Evolutionary conservation across 2,888 invertebrate species (phyloP), one percentile per base, ranked within the genome.

Genomic region (Ichneumoninae sp.): DNA sequence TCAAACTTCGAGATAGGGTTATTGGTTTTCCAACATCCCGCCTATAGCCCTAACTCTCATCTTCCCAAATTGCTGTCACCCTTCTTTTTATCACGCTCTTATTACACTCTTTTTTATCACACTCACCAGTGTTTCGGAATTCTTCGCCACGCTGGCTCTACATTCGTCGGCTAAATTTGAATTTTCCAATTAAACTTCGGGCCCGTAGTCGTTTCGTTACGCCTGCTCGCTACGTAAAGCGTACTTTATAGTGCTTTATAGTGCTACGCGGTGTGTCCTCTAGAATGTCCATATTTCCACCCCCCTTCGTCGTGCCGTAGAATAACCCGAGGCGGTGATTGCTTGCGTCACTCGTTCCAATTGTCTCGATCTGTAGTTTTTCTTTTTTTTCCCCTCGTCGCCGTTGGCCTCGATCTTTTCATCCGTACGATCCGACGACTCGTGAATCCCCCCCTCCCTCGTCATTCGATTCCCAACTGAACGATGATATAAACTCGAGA

Each of bases 341-440:
- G 77, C 47, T 66, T 13, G 66, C 60, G 72, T 70, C 69, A 74
- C 78, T 69, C 74, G 44, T 62, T 54, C 62, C 70, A 75, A 79
- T 83, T 83, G 79, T 79, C 69, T 70, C 69, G 69, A 44, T 54
- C 44, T 65, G 74, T 82, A 57, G 33, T 69, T 78, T 74, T 65
- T 70, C 47, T 22, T 26, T 70, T 71, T 62, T 44, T 50, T 22
- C 26, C 13, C 52, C 44, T 33, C 30, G 54, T 60, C 62, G 60
- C 52, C 77, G 66, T 76, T 57, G 52, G 10, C 22, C 7, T 30
- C 30, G 57, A 44, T 30, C 22, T 6, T 30, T n/a, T 33, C 70
- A n/a, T 33, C 47, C 69, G n/a, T 36, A 19, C 54, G 30, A 44
- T 71, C 13, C 36, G 26, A 16, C 36, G 16, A 5, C n/a, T 10